phyloP scores from a whole-genome alignment of 2,888 invertebrate genomes.

The Cataglyphis altisquamis region DNA sequence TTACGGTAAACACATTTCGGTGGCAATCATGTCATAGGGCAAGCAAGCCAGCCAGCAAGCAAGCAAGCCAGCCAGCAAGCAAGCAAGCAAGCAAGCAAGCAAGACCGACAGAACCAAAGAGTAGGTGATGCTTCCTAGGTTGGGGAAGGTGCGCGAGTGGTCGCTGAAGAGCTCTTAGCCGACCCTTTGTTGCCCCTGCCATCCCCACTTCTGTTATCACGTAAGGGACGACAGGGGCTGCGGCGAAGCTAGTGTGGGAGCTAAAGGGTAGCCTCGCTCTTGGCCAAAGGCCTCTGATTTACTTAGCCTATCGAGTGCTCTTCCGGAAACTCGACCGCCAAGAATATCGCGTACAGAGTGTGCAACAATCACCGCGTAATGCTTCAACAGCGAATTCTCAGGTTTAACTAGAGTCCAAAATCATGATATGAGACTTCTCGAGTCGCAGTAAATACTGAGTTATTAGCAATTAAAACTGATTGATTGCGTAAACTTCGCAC shows the following conservation, averaged over 20 bases:
- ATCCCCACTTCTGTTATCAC: slow-evolving; percentile 64
- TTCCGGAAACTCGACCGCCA: slow-evolving; percentile 78
- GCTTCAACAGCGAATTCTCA: neutral
- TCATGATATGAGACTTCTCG: neutral
- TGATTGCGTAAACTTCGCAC: neutral
- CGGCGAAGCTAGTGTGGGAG: slow-evolving; percentile 39
- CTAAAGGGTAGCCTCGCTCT: slow-evolving; percentile 66
- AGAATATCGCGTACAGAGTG: slow-evolving; percentile 71
- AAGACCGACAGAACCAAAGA: slow-evolving; percentile 65
- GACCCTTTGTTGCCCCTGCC: slow-evolving; percentile 85
- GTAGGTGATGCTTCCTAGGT: slow-evolving; percentile 74
- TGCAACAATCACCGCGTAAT: neutral
- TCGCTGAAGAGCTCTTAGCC: slow-evolving; percentile 84
- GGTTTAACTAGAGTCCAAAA: neutral
- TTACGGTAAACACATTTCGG: slow-evolving; percentile 86
- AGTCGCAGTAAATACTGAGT: neutral
- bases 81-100: slow-evolving; percentile 41
- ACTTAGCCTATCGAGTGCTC: slow-evolving; percentile 84
- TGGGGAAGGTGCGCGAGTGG: slow-evolving; percentile 79
- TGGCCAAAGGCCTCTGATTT: slow-evolving; percentile 83
- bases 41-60: slow-evolving; percentile 78
- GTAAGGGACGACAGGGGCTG: slow-evolving; percentile 55
- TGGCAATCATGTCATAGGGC: slow-evolving; percentile 84
- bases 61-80: slow-evolving; percentile 83
- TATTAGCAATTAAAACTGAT: neutral